These are phyloP conservation scores for Bungarus multicinctus DNA, from an alignment of 2,113 vertebrate genomes.

Conservation along the genomic window DNA sequence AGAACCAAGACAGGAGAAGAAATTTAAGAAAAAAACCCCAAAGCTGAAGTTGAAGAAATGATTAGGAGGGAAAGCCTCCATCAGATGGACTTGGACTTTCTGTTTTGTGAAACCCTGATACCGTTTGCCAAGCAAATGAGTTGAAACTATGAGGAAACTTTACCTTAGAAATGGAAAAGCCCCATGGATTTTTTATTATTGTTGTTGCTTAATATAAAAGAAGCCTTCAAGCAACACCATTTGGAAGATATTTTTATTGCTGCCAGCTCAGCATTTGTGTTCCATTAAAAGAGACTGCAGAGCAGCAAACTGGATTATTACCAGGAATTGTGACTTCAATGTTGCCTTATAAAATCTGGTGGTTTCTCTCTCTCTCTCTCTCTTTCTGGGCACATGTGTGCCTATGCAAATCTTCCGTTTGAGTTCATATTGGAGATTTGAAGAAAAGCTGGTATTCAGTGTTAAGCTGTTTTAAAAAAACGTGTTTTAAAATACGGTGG, in stretches of 20 bases:
- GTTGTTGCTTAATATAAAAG: conserved; percentile 11
- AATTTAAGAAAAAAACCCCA: conserved; percentile 79
- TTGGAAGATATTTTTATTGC: not conserved
- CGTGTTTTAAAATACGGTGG: not conserved
- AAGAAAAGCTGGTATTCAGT: not conserved
- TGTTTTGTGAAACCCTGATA: conserved; percentile 1
- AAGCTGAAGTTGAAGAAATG: conserved; percentile 72
- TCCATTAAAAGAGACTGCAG: not conserved
- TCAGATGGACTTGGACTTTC: conserved; percentile 10
- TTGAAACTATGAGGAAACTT: conserved; percentile 12
- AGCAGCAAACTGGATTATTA: not conserved
- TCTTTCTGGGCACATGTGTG: not conserved
- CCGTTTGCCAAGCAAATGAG: conserved; percentile 29
- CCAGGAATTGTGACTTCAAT: not conserved
- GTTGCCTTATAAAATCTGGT: not conserved
- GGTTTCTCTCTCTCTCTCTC: not conserved
- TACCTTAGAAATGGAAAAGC: conserved; percentile 5
- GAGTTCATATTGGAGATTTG: conserved; percentile 24
- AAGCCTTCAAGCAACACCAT: conserved; percentile 7
- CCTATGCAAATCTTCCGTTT: conserved; percentile 28
- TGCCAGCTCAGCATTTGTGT: conserved; percentile 14
- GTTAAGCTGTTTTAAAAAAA: not conserved
- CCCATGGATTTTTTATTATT: not conserved
- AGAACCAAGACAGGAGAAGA: conserved; percentile 75
- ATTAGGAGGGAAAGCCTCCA: not conserved